Conservation (phyloP, 2,888 invertebrate genomes). For the Anaspis maculata region DNA sequence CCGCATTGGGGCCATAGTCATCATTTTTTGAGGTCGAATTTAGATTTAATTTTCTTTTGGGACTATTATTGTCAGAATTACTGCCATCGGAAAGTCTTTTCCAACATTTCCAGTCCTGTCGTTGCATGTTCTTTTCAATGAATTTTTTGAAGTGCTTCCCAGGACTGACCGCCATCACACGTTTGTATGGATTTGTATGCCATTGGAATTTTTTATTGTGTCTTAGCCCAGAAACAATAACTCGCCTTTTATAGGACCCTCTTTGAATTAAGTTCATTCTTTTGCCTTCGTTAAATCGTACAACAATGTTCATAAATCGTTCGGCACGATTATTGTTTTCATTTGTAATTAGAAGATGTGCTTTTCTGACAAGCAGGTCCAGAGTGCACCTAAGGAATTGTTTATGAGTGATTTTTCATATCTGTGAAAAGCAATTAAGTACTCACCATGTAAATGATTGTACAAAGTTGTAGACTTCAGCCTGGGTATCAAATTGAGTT, state of each 20-base stretch:
- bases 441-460: background rate
- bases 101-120: too few species aligned
- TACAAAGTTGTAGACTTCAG: background rate
- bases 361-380: slow-evolving; percentile 9
- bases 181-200: slow-evolving; percentile 12
- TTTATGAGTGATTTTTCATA: background rate
- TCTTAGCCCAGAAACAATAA: slow-evolving; percentile 11
- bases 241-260: slow-evolving; percentile 13
- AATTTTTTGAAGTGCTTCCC: slow-evolving; percentile 7
- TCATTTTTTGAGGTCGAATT: too few species aligned
- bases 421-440: too few species aligned
- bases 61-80: too few species aligned
- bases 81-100: too few species aligned
- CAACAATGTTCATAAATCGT: slow-evolving; percentile 14
- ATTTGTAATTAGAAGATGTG: slow-evolving; percentile 12
- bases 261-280: slow-evolving; percentile 15
- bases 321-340: slow-evolving; percentile 16
- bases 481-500: background rate
- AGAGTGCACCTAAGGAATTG: slow-evolving; percentile 8
- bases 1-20: too few species aligned
- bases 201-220: slow-evolving; percentile 11
- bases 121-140: slow-evolving; percentile 4
- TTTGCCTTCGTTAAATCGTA: slow-evolving; percentile 16
- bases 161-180: slow-evolving; percentile 5
- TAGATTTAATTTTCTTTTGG: too few species aligned